Base-by-base conservation (phyloP, 64 coral and sea anemone genomes). In the Montipora sp. region DNA sequence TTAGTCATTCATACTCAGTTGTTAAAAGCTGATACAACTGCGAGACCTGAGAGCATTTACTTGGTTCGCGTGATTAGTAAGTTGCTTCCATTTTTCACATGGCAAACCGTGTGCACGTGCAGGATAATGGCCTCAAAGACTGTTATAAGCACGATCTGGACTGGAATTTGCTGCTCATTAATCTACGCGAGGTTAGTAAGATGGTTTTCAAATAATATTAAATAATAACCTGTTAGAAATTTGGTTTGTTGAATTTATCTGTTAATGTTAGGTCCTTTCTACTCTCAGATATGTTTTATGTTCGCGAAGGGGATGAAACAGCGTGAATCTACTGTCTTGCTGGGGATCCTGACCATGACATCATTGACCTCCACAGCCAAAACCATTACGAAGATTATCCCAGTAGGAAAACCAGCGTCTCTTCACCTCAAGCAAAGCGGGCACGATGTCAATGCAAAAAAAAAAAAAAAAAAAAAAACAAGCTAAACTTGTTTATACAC, bases 231-330 rank as follows among this genome's bases (percentile, higher is more conserved):
- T 63, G 59, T 63, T 63, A 63, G 59, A 63, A 63, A 63, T 63
- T 63, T 63, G 59, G 59, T 63, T 63, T 63, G 59, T 63, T 63
- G 59, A 63, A 63, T 63, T 63, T 63, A 63, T 63, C 59, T 63
- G 59, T 12, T 63, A 63, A 63, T 63, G 59, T 63, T 63, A 63
- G 59, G 59, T 63, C 59, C 59, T 63, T 63, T 63, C 59, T 63
- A 63, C 59, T 63, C 59, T 63, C 20, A 81, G 79, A 81, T 81
- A 9, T 83, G 18, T 59, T 83, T 45, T 27, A 45, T 65, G 16
- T 61, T 59, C 44, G 81, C 49, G 14, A 84, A 84, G 19, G 53
- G 15, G 12, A 24, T 66, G 19, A 84, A 84, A 84, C 81, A 84
- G 14, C 50, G 43, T 27, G 15, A 51, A 13, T 65, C 81, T 14